Evolutionary conservation across 2,797 vertebrate species (phyloP), one percentile per base, ranked within the genome.

Genomic region (Dendrocincla tyrannina): DNA sequence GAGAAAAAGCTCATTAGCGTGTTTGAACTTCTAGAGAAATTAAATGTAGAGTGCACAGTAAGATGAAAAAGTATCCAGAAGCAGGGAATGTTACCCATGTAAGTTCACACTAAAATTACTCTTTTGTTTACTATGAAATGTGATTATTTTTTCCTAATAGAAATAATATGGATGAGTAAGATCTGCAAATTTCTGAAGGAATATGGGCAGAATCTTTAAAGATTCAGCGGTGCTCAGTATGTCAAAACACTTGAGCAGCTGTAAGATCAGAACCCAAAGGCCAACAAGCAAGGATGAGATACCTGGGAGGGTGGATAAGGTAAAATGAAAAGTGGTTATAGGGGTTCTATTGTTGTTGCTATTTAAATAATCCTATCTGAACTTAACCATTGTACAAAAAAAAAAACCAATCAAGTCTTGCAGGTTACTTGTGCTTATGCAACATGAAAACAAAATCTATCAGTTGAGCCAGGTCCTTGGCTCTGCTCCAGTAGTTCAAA

Each of bases 391-490:
- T 91, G 55, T 79, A 55, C 67, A 60, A 62, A 74, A 94, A 87
- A 30, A 46, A 46, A 49, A 66, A 49, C 32, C 32, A 88, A 93
- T 90, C 35, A 56, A 88, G 80, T 84, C 88, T 93, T 88, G 82
- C 83, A 89, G 35, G 87, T 93, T 91, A 79, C 35, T 82, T 91
- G 30, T 1, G 2, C 69, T 96, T 94, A 70, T 33, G 91, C 89
- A 93, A 94, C 90, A 80, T 19, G 42, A 94, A 95, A 97, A 94
- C 89, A 95, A 81, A 93, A 95, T 89, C 85, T 96, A 96, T 96
- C 96, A 52, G 93, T 94, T 62, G 59, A 91, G 46, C 91, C 95
- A 96, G 83, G 69, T 79, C 74, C 67, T 95, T 91, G 95, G 95
- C 89, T 73, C 30, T 63, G 13, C 17, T 96, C 94, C 94, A 90